These are phyloP conservation scores for Perca schrenkii DNA, from an alignment of 2,113 vertebrate species.

Conservation along the genomic window DNA sequence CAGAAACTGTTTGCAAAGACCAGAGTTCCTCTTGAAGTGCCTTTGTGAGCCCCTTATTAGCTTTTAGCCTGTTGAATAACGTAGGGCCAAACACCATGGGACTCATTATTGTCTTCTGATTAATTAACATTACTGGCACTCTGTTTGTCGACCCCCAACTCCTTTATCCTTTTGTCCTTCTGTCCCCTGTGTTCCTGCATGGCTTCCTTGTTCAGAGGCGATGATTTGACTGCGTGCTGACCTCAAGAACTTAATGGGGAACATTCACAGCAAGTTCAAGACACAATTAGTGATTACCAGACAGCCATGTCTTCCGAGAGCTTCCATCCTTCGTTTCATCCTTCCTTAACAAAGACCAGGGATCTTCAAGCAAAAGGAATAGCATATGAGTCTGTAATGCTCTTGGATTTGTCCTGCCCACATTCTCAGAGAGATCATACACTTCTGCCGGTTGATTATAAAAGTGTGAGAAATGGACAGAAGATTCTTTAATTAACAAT, in stretches of 20 bases:
- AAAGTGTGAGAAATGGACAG: constrained; percentile 61
- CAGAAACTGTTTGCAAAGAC: constrained; percentile 52
- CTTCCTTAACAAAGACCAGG: constrained; percentile 74
- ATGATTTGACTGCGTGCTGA: constrained; percentile 59
- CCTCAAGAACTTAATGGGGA: constrained; percentile 78
- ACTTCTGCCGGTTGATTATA: constrained; percentile 68
- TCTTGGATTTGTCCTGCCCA: constrained; percentile 73
- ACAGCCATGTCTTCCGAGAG: constrained; percentile 73
- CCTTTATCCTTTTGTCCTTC: constrained; percentile 35
- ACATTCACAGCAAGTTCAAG: constrained; percentile 75
- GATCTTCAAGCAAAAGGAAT: constrained; percentile 80
- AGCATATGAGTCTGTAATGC: constrained; percentile 75
- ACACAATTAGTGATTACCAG: constrained; percentile 83
- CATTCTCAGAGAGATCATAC: constrained; percentile 71
- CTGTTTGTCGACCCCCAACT: constrained; percentile 66
- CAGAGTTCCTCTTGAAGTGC: constrained; percentile 29
- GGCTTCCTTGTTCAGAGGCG: constrained; percentile 58
- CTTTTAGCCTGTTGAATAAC: constrained; percentile 54
- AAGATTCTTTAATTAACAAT: constrained; percentile 77
- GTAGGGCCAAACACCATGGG: constrained; percentile 43
- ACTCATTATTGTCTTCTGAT: constrained; percentile 74
- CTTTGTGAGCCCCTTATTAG: constrained; percentile 59
- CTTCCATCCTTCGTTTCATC: constrained; percentile 73
- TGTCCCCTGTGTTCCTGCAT: constrained; percentile 40
- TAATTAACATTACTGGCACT: constrained; percentile 73